Percentiles rank a stretch among this genome's conserved stretches.
Evolutionary conservation across 2,888 invertebrate genomes (phyloP).

Genomic region (Limenitis camilla): DNA sequence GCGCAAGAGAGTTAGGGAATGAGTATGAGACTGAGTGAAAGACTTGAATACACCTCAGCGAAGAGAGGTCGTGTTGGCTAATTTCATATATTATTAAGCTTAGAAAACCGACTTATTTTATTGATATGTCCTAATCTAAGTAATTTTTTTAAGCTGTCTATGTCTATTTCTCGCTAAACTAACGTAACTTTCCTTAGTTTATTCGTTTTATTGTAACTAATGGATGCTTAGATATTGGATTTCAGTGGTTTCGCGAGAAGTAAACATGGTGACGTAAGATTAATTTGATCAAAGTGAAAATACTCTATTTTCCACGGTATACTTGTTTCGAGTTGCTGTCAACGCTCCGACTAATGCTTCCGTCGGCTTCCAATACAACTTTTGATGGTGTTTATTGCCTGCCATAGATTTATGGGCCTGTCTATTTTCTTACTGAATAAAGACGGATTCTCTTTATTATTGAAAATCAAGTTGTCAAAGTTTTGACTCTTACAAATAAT

Average conservation of each 20-base stretch:
- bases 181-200: neutral
- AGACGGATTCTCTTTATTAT: too few species aligned
- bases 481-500: too few species aligned
- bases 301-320: slow-evolving; percentile 54
- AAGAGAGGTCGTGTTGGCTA: too few species aligned
- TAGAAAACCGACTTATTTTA: too few species aligned
- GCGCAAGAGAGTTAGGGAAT: too few species aligned
- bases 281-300: slow-evolving; percentile 69
- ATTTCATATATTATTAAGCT: too few species aligned
- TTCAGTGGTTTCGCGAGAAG: slow-evolving; percentile 30
- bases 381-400: slow-evolving; percentile 59
- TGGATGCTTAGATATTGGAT: slow-evolving; percentile 28
- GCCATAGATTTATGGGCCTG: slow-evolving; percentile 42
- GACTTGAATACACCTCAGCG: too few species aligned
- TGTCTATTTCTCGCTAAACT: neutral
- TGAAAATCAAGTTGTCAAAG: too few species aligned
- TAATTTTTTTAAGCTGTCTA: too few species aligned
- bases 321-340: slow-evolving; percentile 64
- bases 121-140: too few species aligned
- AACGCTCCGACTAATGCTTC: slow-evolving; percentile 67
- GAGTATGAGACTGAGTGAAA: too few species aligned
- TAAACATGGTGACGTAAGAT: slow-evolving; percentile 56
- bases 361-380: slow-evolving; percentile 65
- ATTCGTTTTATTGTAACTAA: neutral
- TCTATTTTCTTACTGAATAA: slow-evolving; percentile 10